These are phyloP conservation scores for Nothoprocta pentlandii DNA, from an alignment of 2,113 vertebrate genomes.

Conservation along the genomic window DNA sequence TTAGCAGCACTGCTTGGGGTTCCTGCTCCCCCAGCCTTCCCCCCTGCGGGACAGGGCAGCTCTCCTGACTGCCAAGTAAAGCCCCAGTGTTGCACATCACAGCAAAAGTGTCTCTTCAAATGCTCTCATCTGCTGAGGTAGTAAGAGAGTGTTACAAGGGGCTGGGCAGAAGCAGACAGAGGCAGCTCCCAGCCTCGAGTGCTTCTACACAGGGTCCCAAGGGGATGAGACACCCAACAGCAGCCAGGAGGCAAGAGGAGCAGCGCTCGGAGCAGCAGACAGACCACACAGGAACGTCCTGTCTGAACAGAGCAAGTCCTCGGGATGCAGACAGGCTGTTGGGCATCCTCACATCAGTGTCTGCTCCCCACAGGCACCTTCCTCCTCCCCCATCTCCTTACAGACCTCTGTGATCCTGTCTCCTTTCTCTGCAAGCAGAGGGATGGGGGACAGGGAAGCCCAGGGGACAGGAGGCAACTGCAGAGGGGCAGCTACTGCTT, in stretches of 20 bases:
- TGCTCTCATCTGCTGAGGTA: background rate
- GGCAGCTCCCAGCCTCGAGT: background rate
- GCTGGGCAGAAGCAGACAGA: background rate
- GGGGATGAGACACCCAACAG: background rate
- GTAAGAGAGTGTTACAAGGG: background rate
- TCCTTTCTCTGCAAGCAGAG: background rate
- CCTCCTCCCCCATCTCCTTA: background rate
- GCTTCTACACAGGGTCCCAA: background rate
- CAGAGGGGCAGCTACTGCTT: background rate
- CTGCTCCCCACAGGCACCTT: fast-evolving
- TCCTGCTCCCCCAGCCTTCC: background rate
- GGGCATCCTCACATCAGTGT: fast-evolving
- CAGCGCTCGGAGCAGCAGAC: background rate
- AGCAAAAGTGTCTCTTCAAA: background rate
- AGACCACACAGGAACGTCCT: background rate
- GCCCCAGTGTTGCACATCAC: background rate
- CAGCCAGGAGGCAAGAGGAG: too few relatives aligned
- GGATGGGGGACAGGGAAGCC: background rate
- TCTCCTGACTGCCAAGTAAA: background rate
- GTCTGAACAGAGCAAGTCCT: background rate
- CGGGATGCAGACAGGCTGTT: background rate
- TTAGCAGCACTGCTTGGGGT: background rate
- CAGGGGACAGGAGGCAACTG: background rate
- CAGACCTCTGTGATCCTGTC: fast-evolving
- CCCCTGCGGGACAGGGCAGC: too few relatives aligned